Percentiles rank a stretch among this genome's conserved stretches.
Conservation (phyloP, 2,797 vertebrate species). For the Neopelma chrysocephalum region DNA sequence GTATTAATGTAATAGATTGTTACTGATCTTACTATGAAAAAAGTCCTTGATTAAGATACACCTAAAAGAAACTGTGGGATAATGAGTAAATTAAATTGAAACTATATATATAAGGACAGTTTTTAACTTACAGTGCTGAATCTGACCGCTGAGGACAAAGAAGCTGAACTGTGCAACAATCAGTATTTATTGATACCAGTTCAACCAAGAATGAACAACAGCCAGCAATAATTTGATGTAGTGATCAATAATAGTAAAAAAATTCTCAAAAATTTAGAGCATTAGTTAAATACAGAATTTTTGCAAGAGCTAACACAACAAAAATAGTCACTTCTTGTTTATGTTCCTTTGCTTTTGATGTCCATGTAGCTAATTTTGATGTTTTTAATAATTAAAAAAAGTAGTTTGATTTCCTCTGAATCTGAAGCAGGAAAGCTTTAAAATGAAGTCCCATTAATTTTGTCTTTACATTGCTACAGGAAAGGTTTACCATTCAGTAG, state of each 20-base stretch:
- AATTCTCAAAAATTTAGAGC: background rate
- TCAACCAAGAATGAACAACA: background rate
- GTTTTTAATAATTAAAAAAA: background rate
- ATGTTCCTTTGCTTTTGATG: background rate
- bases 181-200: background rate
- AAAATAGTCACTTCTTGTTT: background rate
- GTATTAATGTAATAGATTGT: background rate
- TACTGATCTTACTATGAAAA: background rate
- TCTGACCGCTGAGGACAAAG: background rate
- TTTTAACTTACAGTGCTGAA: background rate
- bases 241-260: background rate
- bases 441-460: background rate
- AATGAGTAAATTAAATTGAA: background rate
- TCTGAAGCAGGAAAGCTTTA: background rate
- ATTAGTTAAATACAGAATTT: background rate
- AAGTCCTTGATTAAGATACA: background rate
- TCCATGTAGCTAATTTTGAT: background rate
- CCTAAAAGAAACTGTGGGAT: background rate
- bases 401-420: background rate
- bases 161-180: background rate
- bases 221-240: background rate
- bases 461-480: conserved; percentile 16
- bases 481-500: background rate
- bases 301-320: background rate
- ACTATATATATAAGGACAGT: background rate